Evolutionary conservation across 2,888 invertebrate genomes (phyloP).

Genomic region (Anthophora plumipes): DNA sequence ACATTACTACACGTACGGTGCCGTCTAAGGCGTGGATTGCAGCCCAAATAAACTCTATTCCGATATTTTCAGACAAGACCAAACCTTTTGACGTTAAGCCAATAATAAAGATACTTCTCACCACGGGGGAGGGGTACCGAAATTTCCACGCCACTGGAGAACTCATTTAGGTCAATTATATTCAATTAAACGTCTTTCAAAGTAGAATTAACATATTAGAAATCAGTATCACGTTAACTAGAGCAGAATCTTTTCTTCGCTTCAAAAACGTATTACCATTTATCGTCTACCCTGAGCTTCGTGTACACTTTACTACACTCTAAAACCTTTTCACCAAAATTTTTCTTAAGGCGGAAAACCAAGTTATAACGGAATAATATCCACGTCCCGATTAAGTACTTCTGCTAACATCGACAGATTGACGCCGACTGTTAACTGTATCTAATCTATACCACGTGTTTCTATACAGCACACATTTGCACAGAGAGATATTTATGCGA

Average conservation of each 20-base stretch:
- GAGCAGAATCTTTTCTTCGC: slow-evolving; percentile 3
- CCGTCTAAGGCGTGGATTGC: slow-evolving; percentile 39
- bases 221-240: slow-evolving; percentile 28
- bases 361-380: slow-evolving; percentile 46
- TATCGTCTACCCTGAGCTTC: slow-evolving; percentile 18
- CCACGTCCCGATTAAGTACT: slow-evolving; percentile 34
- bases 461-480: not conserved
- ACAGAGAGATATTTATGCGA: not conserved
- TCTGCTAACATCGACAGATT: slow-evolving; percentile 50
- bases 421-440: slow-evolving; percentile 51
- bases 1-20: slow-evolving; percentile 43
- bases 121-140: not conserved
- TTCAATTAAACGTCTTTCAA: slow-evolving; percentile 36
- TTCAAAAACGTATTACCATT: not conserved
- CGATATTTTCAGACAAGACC: slow-evolving; percentile 26
- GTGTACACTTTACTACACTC: slow-evolving; percentile 1
- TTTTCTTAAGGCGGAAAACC: slow-evolving; percentile 9
- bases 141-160: slow-evolving; percentile 27
- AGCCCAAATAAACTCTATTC: slow-evolving; percentile 9
- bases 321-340: no score
- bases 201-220: slow-evolving; percentile 33
- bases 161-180: slow-evolving; percentile 40
- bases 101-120: not conserved
- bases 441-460: slow-evolving; percentile 46
- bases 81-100: slow-evolving; percentile 16